These are phyloP conservation scores for Zaprionus bogoriensis DNA, from an alignment of 2,888 invertebrate species.

Conservation along the genomic window DNA sequence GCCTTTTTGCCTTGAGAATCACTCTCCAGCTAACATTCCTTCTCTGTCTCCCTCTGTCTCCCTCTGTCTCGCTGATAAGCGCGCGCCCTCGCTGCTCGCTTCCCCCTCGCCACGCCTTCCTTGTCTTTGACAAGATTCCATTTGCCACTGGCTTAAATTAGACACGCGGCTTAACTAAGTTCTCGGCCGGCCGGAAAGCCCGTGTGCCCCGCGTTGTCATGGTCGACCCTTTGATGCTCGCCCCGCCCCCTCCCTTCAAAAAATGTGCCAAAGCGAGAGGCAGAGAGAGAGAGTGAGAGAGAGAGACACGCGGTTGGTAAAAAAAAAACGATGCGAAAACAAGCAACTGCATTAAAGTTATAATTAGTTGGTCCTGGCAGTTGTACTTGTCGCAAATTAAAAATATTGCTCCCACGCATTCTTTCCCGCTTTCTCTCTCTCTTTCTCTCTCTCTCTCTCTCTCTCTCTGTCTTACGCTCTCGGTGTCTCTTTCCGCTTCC, in stretches of 20 bases:
- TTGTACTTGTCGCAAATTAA: conserved; percentile 2
- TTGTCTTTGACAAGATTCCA: conserved; percentile 7
- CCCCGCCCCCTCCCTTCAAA: conserved; percentile 17
- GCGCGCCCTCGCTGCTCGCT: background rate
- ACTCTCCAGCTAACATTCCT: conserved; percentile 8
- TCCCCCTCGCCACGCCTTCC: background rate
- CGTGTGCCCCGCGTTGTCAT: conserved; percentile 57
- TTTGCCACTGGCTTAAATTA: conserved; percentile 21
- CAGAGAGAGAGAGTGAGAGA: background rate
- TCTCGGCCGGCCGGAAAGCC: background rate
- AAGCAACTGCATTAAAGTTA: conserved; percentile 57
- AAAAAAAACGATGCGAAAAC: conserved; percentile 15
- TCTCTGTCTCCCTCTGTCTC: background rate
- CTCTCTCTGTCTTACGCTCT: background rate
- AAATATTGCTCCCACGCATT: background rate
- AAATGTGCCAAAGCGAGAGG: conserved; percentile 7
- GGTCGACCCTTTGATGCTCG: conserved; percentile 20
- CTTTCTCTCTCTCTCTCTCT: background rate
- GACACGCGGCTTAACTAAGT: conserved; percentile 7
- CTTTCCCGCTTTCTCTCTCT: background rate
- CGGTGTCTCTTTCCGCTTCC: too few relatives aligned
- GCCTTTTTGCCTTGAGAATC: conserved; percentile 38
- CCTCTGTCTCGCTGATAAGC: conserved; percentile 32
- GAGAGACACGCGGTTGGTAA: conserved; percentile 9
- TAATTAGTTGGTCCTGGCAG: conserved; percentile 52